Base-by-base conservation (phyloP, 2,888 invertebrate genomes). In the Nemotelus pantherinus region DNA sequence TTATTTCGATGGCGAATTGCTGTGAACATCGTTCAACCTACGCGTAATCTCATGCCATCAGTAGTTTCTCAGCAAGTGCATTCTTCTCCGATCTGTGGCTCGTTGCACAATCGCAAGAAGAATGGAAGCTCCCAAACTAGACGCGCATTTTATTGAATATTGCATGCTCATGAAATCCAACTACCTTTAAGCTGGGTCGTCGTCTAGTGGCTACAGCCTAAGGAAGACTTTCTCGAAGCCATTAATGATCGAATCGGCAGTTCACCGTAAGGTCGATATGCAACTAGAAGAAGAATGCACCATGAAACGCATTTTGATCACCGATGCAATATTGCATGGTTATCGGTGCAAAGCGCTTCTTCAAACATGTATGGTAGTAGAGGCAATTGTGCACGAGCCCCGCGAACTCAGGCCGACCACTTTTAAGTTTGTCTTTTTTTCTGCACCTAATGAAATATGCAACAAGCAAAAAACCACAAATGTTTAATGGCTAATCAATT, bases 221-320 rank as follows among this genome's bases (percentile, higher is more conserved):
- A 55, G 55, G 47, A 53, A 47, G 70, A 70, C 70, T 47, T 3
- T 70, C 55, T 70, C 55, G 41, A 55, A 50, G 43, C 55, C 47
- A 70, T 55, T 67, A 55, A 55, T 44, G 70, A 70, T 55, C 41
- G 7, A 9, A 70, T 70, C 70, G 41, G 9, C 53, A 53, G 70
- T 41, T 70, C 70, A 53, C 53, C 43, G n/a, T 47, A 55, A 55
- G 70, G 70, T 70, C 70, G 70, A 39, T 70, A 41, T 41, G 39
- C n/a, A 39, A 43, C 5, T 41, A 9, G 25, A n/a, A 44, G 55
- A 70, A 39, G 39, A 70, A 70, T 70, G 70, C 43, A 53, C 70
- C 55, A 41, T 70, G 70, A 70, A 70, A 70, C 43, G 70, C 70
- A 70, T 70, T 55, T 44, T 70, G 70, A 70, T 70, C 39, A 43